Percentiles rank a stretch among this genome's conserved stretches.
phyloP scores from a whole-genome alignment of 2,888 invertebrate genomes.

The Cylindroiulus punctatus region DNA sequence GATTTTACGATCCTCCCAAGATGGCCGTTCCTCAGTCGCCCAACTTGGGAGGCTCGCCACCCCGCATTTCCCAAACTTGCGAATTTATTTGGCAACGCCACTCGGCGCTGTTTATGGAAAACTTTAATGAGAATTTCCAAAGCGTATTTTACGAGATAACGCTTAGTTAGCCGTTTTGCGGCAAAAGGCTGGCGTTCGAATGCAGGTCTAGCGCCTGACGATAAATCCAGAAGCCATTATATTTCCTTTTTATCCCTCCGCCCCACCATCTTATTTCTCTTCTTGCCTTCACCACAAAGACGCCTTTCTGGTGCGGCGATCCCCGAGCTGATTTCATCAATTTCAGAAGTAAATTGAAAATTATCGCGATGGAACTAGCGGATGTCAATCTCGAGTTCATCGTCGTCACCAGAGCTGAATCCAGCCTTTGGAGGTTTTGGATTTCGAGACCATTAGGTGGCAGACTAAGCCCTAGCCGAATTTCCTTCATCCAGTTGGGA shows the following conservation, averaged over 20 bases:
- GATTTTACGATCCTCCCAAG: no score
- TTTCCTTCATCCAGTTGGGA: neutral
- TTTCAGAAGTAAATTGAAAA: conserved; percentile 31
- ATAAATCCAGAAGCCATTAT: conserved; percentile 16
- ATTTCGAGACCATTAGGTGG: neutral
- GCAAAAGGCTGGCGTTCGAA: neutral
- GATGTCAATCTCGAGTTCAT: conserved; percentile 31
- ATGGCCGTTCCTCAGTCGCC: no score
- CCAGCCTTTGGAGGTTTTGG: neutral
- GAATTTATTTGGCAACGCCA: no score
- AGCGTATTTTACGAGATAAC: neutral
- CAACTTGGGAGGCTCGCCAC: no score
- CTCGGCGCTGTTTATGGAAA: neutral
- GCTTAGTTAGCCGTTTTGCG: neutral
- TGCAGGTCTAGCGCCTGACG: neutral
- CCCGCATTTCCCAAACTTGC: no score
- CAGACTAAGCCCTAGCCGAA: neutral
- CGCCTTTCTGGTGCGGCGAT: conserved; percentile 2
- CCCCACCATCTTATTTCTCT: neutral
- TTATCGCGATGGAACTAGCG: neutral
- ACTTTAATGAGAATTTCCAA: neutral
- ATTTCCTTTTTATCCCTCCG: neutral
- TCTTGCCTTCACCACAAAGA: neutral
- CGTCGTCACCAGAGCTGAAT: neutral
- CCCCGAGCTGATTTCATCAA: conserved; percentile 15